Evolutionary conservation across 2,888 invertebrate genomes (phyloP).

Genomic region (Punctoribates punctum): DNA sequence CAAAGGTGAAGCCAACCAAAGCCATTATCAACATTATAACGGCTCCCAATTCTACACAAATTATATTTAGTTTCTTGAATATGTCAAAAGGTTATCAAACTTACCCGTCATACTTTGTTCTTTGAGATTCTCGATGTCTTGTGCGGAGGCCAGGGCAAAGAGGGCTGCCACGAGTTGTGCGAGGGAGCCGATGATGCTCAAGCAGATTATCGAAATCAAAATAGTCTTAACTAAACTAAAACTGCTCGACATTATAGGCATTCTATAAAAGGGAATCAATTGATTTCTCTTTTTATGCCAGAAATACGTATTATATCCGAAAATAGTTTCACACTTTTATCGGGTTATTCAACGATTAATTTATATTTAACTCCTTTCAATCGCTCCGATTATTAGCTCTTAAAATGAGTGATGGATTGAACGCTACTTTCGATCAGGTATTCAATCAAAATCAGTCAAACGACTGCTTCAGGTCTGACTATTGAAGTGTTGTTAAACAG

Average conservation of each 20-base stretch:
- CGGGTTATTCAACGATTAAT: neutral
- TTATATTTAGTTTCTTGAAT: too few relatives aligned
- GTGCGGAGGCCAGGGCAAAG: constrained; percentile 37
- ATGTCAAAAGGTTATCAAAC: too few relatives aligned
- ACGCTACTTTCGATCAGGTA: neutral
- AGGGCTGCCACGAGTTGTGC: constrained; percentile 36
- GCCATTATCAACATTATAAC: constrained; percentile 40
- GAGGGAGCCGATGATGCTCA: constrained; percentile 39
- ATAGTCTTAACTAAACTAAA: constrained; percentile 30
- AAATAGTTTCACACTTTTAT: too few relatives aligned
- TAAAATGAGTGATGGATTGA: constrained; percentile 5
- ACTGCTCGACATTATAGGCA: constrained; percentile 5
- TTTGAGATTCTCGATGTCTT: constrained; percentile 29
- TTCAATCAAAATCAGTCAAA: neutral
- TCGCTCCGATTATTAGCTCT: neutral
- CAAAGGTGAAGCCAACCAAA: constrained; percentile 37
- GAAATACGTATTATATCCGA: too few relatives aligned
- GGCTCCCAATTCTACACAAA: constrained; percentile 39
- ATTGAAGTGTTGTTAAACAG: neutral
- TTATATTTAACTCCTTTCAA: neutral
- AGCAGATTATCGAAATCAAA: constrained; percentile 6
- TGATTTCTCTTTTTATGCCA: too few relatives aligned
- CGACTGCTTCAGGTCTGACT: neutral
- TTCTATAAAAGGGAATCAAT: neutral
- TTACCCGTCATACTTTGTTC: constrained; percentile 17